Conservation (phyloP, 2,797 vertebrate genomes). For the Rhinichthys osculus region DNA sequence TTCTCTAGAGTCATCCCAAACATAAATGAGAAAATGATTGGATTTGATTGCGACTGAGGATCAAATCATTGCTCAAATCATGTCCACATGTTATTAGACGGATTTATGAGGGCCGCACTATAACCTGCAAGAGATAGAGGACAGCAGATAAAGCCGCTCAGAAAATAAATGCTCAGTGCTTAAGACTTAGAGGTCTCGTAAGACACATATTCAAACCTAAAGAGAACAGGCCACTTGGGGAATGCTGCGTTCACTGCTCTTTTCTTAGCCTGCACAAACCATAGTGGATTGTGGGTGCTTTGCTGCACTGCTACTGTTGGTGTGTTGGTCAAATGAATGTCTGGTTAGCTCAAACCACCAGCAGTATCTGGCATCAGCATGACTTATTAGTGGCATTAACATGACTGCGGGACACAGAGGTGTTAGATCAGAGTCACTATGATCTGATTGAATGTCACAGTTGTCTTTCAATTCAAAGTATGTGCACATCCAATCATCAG, state of each 20-base stretch:
- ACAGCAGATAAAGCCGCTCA: slow-evolving; percentile 35
- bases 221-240: slow-evolving; percentile 54
- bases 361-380: background rate
- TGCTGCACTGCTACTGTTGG: slow-evolving; percentile 13
- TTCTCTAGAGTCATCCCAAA: slow-evolving; percentile 16
- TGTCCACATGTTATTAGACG: slow-evolving; percentile 42
- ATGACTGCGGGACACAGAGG: background rate
- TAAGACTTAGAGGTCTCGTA: slow-evolving; percentile 42
- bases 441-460: background rate
- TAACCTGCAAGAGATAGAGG: slow-evolving; percentile 32
- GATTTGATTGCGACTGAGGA: slow-evolving; percentile 57
- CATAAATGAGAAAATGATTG: slow-evolving; percentile 61
- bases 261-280: slow-evolving; percentile 17
- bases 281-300: background rate
- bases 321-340: background rate
- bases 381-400: background rate
- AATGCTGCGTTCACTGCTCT: slow-evolving; percentile 23
- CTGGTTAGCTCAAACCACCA: background rate
- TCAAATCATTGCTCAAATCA: slow-evolving; percentile 51
- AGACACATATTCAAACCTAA: slow-evolving; percentile 52
- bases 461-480: background rate
- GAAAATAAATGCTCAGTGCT: slow-evolving; percentile 44
- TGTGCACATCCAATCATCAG: background rate
- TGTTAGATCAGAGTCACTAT: background rate
- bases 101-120: slow-evolving; percentile 37